These are phyloP conservation scores for Polyodon spathula DNA, from an alignment of 2,113 vertebrate species.

Conservation along the genomic window DNA sequence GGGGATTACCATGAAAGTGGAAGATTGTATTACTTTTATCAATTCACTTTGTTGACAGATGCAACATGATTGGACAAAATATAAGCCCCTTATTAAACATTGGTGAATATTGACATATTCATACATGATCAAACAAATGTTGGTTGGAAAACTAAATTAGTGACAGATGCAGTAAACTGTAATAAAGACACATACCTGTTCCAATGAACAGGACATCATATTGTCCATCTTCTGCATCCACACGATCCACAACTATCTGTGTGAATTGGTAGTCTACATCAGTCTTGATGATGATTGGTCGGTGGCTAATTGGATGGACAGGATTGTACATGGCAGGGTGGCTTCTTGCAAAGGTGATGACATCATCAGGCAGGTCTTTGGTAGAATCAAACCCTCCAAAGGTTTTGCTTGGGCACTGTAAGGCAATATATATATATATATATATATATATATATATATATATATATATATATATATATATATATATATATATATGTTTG, in stretches of 20 bases:
- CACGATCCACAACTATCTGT: constrained; percentile 91
- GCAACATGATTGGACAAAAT: too few species aligned
- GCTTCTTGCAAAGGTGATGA: constrained; percentile 90
- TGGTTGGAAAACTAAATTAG: too few species aligned
- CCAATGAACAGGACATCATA: constrained; percentile 99
- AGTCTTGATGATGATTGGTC: constrained; percentile 89
- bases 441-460: not conserved
- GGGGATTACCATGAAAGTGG: too few species aligned
- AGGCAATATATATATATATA: not conserved
- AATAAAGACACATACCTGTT: constrained; percentile 76
- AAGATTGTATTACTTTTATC: too few species aligned
- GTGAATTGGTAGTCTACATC: constrained; percentile 96
- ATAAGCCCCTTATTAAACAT: too few species aligned
- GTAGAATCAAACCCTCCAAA: constrained; percentile 96
- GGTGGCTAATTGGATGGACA: constrained; percentile 82
- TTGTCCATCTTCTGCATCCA: constrained; percentile 91
- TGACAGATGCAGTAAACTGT: too few species aligned
- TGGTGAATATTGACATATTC: too few species aligned
- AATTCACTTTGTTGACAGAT: too few species aligned
- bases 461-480: not conserved
- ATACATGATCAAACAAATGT: too few species aligned
- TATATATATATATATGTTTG: not conserved
- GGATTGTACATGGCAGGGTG: constrained; percentile 96
- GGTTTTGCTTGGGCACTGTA: constrained; percentile 91
- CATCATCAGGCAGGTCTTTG: constrained; percentile 93